Evolutionary conservation across 2,888 invertebrate genomes (phyloP).

Genomic region (Drosophila mettleri): DNA sequence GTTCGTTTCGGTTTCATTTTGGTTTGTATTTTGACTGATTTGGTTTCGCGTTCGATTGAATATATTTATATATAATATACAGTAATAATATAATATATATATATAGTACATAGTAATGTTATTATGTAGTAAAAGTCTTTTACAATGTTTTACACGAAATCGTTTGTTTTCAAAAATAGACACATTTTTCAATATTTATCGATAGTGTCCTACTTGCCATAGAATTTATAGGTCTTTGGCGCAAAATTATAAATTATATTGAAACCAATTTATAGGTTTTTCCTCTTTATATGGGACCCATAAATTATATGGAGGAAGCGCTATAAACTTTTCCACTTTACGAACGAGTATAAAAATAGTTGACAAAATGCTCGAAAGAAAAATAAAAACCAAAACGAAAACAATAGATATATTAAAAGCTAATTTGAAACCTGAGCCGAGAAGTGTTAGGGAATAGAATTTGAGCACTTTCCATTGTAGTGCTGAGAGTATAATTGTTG

Average conservation of each 20-base stretch:
- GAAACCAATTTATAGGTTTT: neutral
- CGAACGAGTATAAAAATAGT: neutral
- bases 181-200: neutral
- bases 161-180: neutral
- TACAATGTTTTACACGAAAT: neutral
- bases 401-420: neutral
- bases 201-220: neutral
- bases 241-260: neutral
- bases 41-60: neutral
- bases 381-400: neutral
- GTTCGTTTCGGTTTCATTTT: neutral
- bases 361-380: neutral
- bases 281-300: neutral
- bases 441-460: conserved; percentile 8
- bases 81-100: too few species aligned
- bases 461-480: conserved; percentile 27
- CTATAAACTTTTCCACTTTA: neutral
- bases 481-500: neutral
- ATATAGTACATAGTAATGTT: too few species aligned
- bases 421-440: conserved; percentile 11
- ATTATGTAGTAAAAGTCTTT: too few species aligned
- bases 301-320: neutral
- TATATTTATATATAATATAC: neutral
- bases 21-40: neutral
- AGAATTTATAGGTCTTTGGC: neutral